Base-by-base conservation (phyloP, 2,888 invertebrate species). In the Hirtodrosophila alboralis region DNA sequence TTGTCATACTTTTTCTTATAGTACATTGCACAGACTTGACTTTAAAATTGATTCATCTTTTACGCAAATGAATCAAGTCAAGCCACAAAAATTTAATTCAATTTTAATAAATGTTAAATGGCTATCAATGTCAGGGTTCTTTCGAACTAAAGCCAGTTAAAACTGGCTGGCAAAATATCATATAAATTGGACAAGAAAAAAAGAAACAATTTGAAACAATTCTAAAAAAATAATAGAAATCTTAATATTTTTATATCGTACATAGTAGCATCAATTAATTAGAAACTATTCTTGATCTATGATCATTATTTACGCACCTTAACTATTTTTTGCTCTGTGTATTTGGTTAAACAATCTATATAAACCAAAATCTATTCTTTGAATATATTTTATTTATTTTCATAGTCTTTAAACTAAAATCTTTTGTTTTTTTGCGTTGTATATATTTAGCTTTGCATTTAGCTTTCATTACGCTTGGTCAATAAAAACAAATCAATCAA, bases 81-180 rank as follows among this genome's bases (percentile, higher is more conserved):
- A 61, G 38, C 26, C 51, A 38, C 30, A 28, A 34, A 73, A 68
- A 59, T 64, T 75, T 81, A 78, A 78, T 78, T 84, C 76, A 78
- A 78, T 81, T 84, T 71, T 63, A 47, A 51, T 58, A 59, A 70
- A 48, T 75, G 83, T 45, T 53, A 61, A 70, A 74, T 70, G 26
- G 26, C 44, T 47, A 49, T 59, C 28, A 69, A 62, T 69, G 51
- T 49, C 54, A 67, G 60, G 37, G 53, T 59, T 66, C 45, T 31
- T 28, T 33, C 13, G 8, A 13, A 7, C 31, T 28, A n/a, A 72
- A 54, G 5, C 73, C 68, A 60, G 67, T 54, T 72, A 18, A 3
- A 54, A 16, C 60, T 38, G 49, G 27, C 10, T 31, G 4, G 4
- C n/a, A 18, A 18, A 41, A 12, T 21, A 21, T 47, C n/a, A 62